Evolutionary conservation across 2,113 vertebrate species (phyloP), one percentile per base, ranked within the genome.

Genomic region (Columbina picui): DNA sequence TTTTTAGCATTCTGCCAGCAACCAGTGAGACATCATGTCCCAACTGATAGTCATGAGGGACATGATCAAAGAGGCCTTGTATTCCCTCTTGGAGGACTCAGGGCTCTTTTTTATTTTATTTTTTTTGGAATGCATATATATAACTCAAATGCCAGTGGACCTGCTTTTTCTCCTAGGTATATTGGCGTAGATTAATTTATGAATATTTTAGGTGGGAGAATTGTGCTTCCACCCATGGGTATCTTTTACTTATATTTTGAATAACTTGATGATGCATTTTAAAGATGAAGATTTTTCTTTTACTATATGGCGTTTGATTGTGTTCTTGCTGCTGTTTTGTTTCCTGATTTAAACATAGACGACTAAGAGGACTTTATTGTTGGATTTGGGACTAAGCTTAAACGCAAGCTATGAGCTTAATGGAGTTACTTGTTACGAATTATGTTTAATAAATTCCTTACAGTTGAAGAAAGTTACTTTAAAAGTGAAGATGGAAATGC

Each of bases 141-240:
- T 12, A 47, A 29, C 14, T 87, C 21, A 56, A 90, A 76, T 93
- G 22, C n/a, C 85, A 65, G 18, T 76, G 70, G 55, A 87, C 75
- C 29, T 80, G 43, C 17, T 77, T 85, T 83, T 76, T 80, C 39
- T 91, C 39, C 57, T 73, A 1, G 56, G 70, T n/a, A 8, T 73
- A 53, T 36, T 61, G 22, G 36, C 49, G 57, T 45, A 86, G 9
- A 83, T 90, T 90, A 76, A 61, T 83, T 83, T 80, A 68, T 85
- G 8, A 94, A 86, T 94, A 90, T 86, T 94, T 94, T 90, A 91
- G 9, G 39, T 83, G n/a, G 30, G 45, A 93, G 87, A 92, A 90
- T 57, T 83, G n/a, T 90, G 15, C 39, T 93, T 22, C 17, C 30
- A 79, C 78, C 70, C 74, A 41, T 86, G 70, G 20, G 27, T 80